A percentile compares a stretch with the other conserved stretches of the same genome.
Conservation (phyloP, 2,113 vertebrate genomes). For the Lepus americanus region DNA sequence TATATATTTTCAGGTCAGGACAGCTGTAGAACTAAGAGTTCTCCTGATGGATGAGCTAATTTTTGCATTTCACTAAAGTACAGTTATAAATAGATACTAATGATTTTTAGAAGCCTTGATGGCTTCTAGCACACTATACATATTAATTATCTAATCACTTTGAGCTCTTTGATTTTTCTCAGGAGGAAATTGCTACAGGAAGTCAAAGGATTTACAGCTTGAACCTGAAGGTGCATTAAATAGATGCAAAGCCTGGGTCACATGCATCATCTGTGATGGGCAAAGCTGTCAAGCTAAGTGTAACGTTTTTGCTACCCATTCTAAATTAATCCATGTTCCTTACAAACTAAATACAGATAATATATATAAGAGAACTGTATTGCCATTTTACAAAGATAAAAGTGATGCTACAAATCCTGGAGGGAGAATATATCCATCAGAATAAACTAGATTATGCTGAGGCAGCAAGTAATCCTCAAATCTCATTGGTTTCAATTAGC, state of each 20-base stretch:
- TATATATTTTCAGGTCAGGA: slow-evolving; percentile 75
- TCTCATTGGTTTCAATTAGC: not conserved
- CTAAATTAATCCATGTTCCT: not conserved
- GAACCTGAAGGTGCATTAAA: not conserved
- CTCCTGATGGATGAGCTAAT: slow-evolving; percentile 71
- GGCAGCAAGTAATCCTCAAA: not conserved
- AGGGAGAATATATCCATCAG: not conserved
- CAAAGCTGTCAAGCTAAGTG: not conserved
- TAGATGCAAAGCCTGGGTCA: not conserved
- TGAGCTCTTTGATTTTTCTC: slow-evolving; percentile 69
- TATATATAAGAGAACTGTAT: not conserved
- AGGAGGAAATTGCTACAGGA: slow-evolving; percentile 51
- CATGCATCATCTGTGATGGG: not conserved
- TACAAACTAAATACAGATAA: not conserved
- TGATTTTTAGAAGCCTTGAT: slow-evolving; percentile 74
- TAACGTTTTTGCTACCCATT: not conserved
- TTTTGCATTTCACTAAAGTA: slow-evolving; percentile 71
- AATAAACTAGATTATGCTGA: not conserved
- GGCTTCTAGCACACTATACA: slow-evolving; percentile 67
- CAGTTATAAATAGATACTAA: slow-evolving; percentile 79
- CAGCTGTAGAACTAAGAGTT: slow-evolving; percentile 36
- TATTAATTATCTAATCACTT: slow-evolving; percentile 79
- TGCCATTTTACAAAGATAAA: not conserved
- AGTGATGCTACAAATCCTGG: not conserved
- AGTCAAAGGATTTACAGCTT: slow-evolving; percentile 56